Evolutionary conservation across 2,797 vertebrate genomes (phyloP).

Genomic region (Garrulus glandarius): DNA sequence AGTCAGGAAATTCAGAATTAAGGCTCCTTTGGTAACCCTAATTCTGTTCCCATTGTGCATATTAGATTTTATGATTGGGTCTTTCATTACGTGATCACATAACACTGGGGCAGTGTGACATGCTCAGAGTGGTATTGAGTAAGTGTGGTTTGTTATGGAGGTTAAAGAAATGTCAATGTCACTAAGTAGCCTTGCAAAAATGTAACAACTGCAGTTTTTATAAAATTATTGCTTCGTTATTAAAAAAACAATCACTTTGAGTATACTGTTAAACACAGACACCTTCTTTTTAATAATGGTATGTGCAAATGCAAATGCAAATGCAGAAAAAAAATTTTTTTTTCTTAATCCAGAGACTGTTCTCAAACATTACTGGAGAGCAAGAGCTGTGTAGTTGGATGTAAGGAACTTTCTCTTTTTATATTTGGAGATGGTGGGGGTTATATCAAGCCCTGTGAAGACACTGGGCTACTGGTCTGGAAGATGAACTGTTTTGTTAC

Average conservation of each 20-base stretch:
- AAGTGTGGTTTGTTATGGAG: slow-evolving; percentile 50
- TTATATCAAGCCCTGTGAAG: background rate
- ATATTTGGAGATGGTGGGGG: fast-evolving
- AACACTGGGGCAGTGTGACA: slow-evolving; percentile 41
- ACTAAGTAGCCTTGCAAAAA: slow-evolving; percentile 33
- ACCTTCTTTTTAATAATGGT: background rate
- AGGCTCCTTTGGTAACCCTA: slow-evolving; percentile 39
- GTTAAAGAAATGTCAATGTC: slow-evolving; percentile 65
- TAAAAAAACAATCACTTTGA: background rate
- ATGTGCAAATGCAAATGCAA: background rate
- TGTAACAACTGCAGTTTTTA: background rate
- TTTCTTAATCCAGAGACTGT: background rate
- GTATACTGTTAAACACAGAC: background rate
- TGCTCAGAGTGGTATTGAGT: slow-evolving; percentile 18
- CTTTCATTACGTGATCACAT: slow-evolving; percentile 57
- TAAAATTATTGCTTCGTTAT: slow-evolving; percentile 6
- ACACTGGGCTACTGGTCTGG: background rate
- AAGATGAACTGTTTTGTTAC: background rate
- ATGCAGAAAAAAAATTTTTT: background rate
- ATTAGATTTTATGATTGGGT: slow-evolving; percentile 60
- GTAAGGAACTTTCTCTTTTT: background rate
- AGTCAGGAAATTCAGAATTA: slow-evolving; percentile 65
- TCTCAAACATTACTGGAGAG: background rate
- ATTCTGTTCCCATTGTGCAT: slow-evolving; percentile 47
- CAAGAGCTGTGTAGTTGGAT: background rate